Base-by-base conservation (phyloP, 2,797 vertebrate species). In the Pantherophis vulpinus region DNA sequence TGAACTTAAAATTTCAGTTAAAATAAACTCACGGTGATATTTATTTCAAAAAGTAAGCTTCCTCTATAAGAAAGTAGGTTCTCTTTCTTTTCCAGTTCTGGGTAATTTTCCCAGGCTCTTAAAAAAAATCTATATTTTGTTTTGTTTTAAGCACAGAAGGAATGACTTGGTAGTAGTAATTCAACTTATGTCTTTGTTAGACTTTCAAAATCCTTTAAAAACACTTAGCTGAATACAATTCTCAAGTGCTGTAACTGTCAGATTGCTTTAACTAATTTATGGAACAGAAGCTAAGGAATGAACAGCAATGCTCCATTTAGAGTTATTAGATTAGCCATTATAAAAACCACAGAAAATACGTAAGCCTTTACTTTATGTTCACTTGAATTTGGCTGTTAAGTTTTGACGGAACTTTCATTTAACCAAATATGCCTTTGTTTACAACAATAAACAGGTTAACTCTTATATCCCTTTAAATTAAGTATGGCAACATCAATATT, bases 241-340 rank as follows among this genome's bases (percentile, higher is more conserved):
- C 94, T 88, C 14, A 95, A 96, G 90, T 96, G 94, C 93, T 95
- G 86, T 95, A 97, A 95, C 95, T 98, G 96, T 96, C 96, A 97
- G 94, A 93, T 97, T 94, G 94, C 94, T 96, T 97, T 96, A 97
- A 96, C 94, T 96, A 96, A 97, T 98, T 97, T 96, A 96, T 97
- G 96, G 95, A 96, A 95, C 94, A 94, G 93, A 96, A 94, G 94
- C 95, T 95, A 96, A 94, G 94, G 94, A 97, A 97, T 97, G 96
- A 97, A 95, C 96, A 97, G 96, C 95, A 98, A 96, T 87, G 90
- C 94, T 96, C 95, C 94, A 93, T 96, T 97, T 96, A 94, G 94
- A 92, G 86, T 97, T 96, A 97, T 97, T 97, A 96, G 94, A 97
- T 97, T 97, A 97, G 94, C 94, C 86, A 70, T 97, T 97, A 93